Evolutionary conservation across 2,113 vertebrate genomes (phyloP).

Genomic region (Saccopteryx leptura): DNA sequence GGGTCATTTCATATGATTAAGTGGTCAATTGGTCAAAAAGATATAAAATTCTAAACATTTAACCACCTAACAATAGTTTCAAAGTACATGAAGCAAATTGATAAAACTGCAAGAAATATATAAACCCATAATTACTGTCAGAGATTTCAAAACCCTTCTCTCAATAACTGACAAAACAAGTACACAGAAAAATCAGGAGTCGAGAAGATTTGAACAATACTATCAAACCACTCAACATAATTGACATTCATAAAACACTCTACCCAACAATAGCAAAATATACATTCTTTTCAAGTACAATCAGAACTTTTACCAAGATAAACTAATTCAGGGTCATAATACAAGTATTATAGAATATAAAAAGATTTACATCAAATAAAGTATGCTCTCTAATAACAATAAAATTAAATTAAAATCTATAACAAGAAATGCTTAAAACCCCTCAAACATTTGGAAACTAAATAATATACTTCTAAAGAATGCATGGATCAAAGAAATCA

Average conservation of each 20-base stretch:
- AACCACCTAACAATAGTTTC: not conserved
- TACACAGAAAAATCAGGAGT: slow-evolving; percentile 12
- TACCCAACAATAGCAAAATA: too few relatives aligned
- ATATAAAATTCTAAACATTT: not conserved
- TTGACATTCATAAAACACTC: not conserved
- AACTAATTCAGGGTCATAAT: slow-evolving; percentile 33
- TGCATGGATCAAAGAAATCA: not conserved
- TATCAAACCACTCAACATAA: slow-evolving; percentile 47
- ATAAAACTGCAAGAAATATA: slow-evolving; percentile 10
- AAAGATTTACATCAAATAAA: slow-evolving; percentile 43
- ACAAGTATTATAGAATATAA: slow-evolving; percentile 35
- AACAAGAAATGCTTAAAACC: not conserved
- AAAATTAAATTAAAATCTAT: slow-evolving; percentile 48
- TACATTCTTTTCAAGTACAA: not conserved
- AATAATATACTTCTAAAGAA: slow-evolving; percentile 36
- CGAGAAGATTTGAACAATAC: slow-evolving; percentile 16
- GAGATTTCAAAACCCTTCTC: slow-evolving; percentile 56
- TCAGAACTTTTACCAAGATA: slow-evolving; percentile 63
- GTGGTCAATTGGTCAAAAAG: not conserved
- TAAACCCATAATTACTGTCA: slow-evolving; percentile 20
- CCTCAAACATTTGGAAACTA: not conserved
- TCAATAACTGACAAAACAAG: not conserved
- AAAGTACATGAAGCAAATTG: slow-evolving; percentile 24
- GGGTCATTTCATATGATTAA: not conserved
- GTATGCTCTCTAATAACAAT: slow-evolving; percentile 13